Evolutionary conservation across 2,888 invertebrate species (phyloP).

Genomic region (Tetrapedia diversipes): DNA sequence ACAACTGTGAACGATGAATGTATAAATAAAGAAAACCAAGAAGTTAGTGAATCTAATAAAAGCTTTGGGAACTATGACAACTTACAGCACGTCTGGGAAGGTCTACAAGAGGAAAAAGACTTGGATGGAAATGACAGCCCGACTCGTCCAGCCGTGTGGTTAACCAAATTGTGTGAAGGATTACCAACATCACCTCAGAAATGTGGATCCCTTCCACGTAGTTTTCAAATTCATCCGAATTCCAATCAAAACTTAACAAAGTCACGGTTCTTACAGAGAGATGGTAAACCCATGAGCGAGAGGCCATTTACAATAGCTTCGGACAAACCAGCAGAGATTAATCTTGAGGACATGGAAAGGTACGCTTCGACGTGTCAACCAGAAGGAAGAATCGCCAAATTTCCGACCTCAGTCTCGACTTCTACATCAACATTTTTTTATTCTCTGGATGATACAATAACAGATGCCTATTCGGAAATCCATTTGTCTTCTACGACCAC

Average conservation of each 20-base stretch:
- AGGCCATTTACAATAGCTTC: constrained; percentile 89
- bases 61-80: constrained; percentile 87
- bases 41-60: constrained; percentile 66
- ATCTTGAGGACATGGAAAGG: constrained; percentile 87
- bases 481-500: constrained; percentile 80
- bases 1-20: neutral
- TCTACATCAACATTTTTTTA: constrained; percentile 85
- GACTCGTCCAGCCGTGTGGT: constrained; percentile 88
- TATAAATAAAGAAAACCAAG: constrained; percentile 7
- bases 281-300: constrained; percentile 86
- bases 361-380: constrained; percentile 81
- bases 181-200: constrained; percentile 88
- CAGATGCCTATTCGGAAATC: constrained; percentile 83
- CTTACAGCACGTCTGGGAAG: constrained; percentile 82
- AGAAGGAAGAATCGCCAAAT: constrained; percentile 79
- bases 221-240: constrained; percentile 88
- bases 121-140: constrained; percentile 83
- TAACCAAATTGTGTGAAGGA: constrained; percentile 88
- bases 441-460: constrained; percentile 83
- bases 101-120: constrained; percentile 69
- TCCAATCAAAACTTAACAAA: constrained; percentile 83
- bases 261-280: constrained; percentile 84
- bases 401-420: constrained; percentile 82
- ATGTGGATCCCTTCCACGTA: constrained; percentile 90
- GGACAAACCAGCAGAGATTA: constrained; percentile 87